These are phyloP conservation scores for Mormyrus proboscirostris DNA, from an alignment of 2,797 vertebrate species.

Conservation along the genomic window DNA sequence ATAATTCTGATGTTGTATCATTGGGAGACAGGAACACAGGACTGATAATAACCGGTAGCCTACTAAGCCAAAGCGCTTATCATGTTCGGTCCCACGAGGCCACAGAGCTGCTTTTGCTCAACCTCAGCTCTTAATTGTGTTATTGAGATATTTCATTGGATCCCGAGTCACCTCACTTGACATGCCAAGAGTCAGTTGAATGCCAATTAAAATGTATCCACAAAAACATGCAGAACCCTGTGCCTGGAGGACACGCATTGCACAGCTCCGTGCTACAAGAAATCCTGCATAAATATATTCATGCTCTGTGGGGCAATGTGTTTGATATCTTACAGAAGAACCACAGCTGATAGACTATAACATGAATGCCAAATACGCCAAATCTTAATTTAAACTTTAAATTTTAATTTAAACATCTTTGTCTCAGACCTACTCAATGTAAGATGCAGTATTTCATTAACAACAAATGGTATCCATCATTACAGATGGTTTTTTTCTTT, in stretches of 20 bases:
- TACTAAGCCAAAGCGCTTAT: background rate
- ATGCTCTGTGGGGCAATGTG: background rate
- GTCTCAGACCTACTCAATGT: background rate
- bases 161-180: background rate
- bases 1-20: background rate
- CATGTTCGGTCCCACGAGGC: background rate
- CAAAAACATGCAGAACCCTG: background rate
- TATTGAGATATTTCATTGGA: background rate
- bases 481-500: background rate
- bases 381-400: background rate
- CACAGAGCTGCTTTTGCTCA: background rate
- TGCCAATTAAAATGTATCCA: background rate
- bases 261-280: background rate
- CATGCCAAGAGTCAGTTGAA: background rate
- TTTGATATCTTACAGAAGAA: background rate
- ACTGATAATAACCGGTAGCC: background rate
- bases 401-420: background rate
- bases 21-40: background rate
- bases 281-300: conserved; percentile 1
- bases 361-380: background rate
- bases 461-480: background rate
- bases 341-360: background rate
- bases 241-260: background rate
- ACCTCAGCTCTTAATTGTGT: background rate
- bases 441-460: background rate